Evolutionary conservation across 2,888 invertebrate genomes (phyloP).

Genomic region (Aphelenchoides bicaudatus): DNA sequence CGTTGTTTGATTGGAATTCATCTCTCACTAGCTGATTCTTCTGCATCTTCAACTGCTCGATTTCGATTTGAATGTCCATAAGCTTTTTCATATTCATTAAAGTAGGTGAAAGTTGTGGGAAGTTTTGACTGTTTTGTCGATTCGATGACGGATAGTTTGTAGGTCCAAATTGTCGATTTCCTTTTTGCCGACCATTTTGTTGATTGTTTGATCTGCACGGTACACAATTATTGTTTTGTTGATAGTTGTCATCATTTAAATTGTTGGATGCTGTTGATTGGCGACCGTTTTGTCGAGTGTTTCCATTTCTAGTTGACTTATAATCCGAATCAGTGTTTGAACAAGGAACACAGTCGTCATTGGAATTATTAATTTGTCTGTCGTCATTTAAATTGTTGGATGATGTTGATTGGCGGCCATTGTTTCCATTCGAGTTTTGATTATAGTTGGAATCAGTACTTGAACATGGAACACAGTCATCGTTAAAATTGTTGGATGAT

Average conservation of each 20-base stretch:
- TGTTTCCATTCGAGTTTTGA: slow-evolving; percentile 5
- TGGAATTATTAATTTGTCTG: too few species aligned
- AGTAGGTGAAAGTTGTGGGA: not conserved
- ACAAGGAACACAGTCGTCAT: not conserved
- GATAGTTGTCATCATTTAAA: slow-evolving; percentile 6
- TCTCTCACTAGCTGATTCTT: too few species aligned
- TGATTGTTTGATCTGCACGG: too few species aligned
- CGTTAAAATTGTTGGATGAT: not conserved
- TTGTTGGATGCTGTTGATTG: not conserved
- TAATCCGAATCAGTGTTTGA: not conserved
- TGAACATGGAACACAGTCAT: not conserved
- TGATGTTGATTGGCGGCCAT: not conserved
- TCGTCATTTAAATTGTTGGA: slow-evolving; percentile 7
- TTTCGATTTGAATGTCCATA: too few species aligned
- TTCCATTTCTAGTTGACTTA: not conserved
- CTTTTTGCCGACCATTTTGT: not conserved
- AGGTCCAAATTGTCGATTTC: not conserved
- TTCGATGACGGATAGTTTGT: not conserved
- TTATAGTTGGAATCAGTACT: not conserved
- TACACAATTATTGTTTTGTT: too few species aligned
- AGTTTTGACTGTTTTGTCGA: not conserved
- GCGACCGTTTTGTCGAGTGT: not conserved
- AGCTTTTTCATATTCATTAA: too few species aligned
- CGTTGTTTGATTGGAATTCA: too few species aligned
- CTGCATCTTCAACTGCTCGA: too few species aligned